Evolutionary conservation across 1,140 invertebrate species (phyloP), one percentile per base, ranked within the genome.

Genomic region (Glossosoma conforme): DNA sequence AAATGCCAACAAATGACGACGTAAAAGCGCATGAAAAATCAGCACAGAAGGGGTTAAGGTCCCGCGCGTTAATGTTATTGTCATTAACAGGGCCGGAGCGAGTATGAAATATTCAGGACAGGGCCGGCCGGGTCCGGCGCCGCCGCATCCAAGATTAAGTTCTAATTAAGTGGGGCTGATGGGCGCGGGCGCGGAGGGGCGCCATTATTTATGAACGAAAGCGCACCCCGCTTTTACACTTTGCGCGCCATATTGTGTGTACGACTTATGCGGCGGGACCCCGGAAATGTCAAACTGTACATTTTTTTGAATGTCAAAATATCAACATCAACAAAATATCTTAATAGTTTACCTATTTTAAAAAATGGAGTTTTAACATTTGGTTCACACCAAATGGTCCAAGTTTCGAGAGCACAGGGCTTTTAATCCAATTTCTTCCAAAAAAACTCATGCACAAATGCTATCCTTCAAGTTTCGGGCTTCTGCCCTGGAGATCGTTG

Each of bases 101-200:
- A 30, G 35, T 48, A 57, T 57, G 48, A 53, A 57, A 57, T 57
- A 57, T 57, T 57, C 48, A 57, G 38, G 13, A n/a, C 45, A 24
- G 52, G 44, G 53, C 55, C 55, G 49, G 51, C 25, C 9, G 10
- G 30, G 38, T 24, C 35, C n/a, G n/a, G n/a, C n/a, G n/a, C 43
- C 42, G 36, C 51, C 50, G 32, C 56, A 54, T 53, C 51, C 51
- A 58, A 58, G 56, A 58, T 58, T 58, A 58, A 58, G 51, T 58
- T 47, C 50, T 58, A 58, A 58, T 58, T 58, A 58, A 58, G 51
- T 35, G 44, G 51, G 56, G 42, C 50, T 52, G 55, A 44, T 57
- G 54, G 38, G 18, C 24, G 28, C 15, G 24, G 24, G 32, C 41
- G 38, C 37, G n/a, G 24, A 21, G 20, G 17, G 18, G 44, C 20